Percentiles rank a stretch among this genome's conserved stretches.
phyloP scores from a whole-genome alignment of 2,797 vertebrate species.

The Diglossa cyanea region DNA sequence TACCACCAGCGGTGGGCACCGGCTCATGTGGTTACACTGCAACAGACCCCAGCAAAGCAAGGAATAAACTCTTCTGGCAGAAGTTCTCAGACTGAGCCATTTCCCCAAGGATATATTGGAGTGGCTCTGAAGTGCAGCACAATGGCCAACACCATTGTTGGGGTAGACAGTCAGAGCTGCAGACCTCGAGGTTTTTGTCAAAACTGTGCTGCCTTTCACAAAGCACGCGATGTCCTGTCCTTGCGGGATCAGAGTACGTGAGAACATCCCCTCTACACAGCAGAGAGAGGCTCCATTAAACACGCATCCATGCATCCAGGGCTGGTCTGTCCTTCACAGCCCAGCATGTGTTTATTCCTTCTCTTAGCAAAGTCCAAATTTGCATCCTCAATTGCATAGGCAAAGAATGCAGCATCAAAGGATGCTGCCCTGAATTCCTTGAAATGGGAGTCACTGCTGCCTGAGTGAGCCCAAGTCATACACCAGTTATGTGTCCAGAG shows the following conservation, averaged over 20 bases:
- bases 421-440: background rate
- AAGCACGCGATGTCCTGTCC: background rate
- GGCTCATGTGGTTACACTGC: background rate
- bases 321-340: background rate
- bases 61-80: background rate
- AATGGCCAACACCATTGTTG: background rate
- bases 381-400: background rate
- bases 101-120: background rate
- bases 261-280: background rate
- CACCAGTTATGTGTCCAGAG: background rate
- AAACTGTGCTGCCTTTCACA: background rate
- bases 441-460: background rate
- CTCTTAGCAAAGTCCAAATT: background rate
- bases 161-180: background rate
- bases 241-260: background rate
- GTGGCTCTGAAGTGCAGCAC: background rate
- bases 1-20: background rate
- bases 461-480: background rate
- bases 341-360: background rate
- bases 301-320: background rate
- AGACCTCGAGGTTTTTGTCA: background rate
- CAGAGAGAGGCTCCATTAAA: background rate
- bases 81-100: background rate
- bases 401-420: background rate
- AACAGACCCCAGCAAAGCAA: background rate